Percentiles rank a stretch among this genome's conserved stretches.
Conservation (phyloP, 2,797 vertebrate genomes). For the Novumbra hubbsi region DNA sequence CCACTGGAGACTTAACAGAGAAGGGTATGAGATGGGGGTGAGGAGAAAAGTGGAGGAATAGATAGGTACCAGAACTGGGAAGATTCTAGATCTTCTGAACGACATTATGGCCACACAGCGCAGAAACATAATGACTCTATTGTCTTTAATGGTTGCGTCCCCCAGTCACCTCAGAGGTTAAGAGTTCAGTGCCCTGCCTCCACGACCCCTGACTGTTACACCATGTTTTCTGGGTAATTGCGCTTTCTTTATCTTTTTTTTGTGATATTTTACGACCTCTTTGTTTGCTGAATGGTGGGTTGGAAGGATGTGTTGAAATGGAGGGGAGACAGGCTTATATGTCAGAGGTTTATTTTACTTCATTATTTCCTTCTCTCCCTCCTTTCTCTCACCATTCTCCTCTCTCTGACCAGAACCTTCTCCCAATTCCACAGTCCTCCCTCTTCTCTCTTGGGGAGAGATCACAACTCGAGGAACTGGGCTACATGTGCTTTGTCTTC, state of each 20-base stretch:
- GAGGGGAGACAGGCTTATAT: constrained; percentile 28
- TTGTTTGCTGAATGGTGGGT: constrained; percentile 58
- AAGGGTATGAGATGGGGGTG: constrained; percentile 36
- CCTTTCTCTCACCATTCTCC: neutral
- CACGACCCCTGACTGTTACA: constrained; percentile 63
- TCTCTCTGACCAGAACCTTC: constrained; percentile 16
- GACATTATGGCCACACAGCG: neutral
- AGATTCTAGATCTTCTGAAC: neutral
- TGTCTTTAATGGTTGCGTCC: constrained; percentile 62
- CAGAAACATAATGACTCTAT: constrained; percentile 49
- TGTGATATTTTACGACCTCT: constrained; percentile 66
- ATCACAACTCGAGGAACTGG: constrained; percentile 70
- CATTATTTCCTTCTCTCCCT: neutral
- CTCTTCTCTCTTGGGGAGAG: constrained; percentile 57
- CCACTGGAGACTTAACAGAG: constrained; percentile 43
- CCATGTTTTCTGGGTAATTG: constrained; percentile 21
- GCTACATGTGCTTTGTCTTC: constrained; percentile 68
- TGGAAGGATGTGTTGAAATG: constrained; percentile 11
- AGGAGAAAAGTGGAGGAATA: constrained; percentile 13
- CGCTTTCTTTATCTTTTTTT: constrained; percentile 43
- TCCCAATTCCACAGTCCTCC: constrained; percentile 39
- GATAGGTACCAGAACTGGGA: neutral
- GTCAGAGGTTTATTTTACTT: constrained; percentile 13
- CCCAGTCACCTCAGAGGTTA: constrained; percentile 62
- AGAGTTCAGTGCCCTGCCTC: constrained; percentile 67